These are phyloP conservation scores for Zaprionus camerounensis DNA, from an alignment of 1,140 invertebrate genomes.

Conservation along the genomic window DNA sequence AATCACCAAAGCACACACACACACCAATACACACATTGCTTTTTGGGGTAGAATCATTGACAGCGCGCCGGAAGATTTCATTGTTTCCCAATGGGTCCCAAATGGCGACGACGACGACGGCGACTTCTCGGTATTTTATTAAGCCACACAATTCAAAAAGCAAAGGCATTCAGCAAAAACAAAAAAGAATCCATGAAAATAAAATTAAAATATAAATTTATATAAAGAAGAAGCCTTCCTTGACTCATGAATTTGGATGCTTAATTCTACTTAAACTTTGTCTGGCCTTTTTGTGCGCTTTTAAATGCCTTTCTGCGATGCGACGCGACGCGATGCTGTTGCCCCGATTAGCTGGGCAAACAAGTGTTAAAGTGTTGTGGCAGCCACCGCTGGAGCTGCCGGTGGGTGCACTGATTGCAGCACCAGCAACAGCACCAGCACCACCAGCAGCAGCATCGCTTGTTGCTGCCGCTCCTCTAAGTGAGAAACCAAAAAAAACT, in stretches of 20 bases:
- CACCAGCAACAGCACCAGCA: constrained; percentile 10
- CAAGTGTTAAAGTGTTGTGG: constrained; percentile 76
- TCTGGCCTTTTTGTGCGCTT: constrained; percentile 46
- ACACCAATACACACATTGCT: constrained; percentile 25
- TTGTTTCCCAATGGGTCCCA: constrained; percentile 74
- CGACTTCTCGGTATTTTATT: constrained; percentile 81
- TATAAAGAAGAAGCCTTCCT: constrained; percentile 59
- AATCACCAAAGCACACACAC: constrained; percentile 57
- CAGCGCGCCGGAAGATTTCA: constrained; percentile 80
- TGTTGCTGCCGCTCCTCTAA: constrained; percentile 65
- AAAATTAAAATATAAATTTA: constrained; percentile 34
- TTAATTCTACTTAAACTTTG: constrained; percentile 75
- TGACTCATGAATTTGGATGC: constrained; percentile 80
- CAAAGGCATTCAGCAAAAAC: constrained; percentile 49
- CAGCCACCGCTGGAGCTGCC: constrained; percentile 38
- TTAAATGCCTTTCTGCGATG: constrained; percentile 54
- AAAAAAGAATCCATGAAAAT: constrained; percentile 23
- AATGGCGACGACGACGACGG: constrained; percentile 59
- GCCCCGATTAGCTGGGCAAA: constrained; percentile 73
- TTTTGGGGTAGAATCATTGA: constrained; percentile 80
- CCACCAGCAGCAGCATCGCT: background rate
- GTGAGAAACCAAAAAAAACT: constrained; percentile 60
- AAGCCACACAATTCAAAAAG: constrained; percentile 80
- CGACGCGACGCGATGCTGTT: constrained; percentile 32
- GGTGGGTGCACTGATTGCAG: constrained; percentile 68